Conservation (phyloP, 2,797 vertebrate genomes). For the Micrastur ruficollis region DNA sequence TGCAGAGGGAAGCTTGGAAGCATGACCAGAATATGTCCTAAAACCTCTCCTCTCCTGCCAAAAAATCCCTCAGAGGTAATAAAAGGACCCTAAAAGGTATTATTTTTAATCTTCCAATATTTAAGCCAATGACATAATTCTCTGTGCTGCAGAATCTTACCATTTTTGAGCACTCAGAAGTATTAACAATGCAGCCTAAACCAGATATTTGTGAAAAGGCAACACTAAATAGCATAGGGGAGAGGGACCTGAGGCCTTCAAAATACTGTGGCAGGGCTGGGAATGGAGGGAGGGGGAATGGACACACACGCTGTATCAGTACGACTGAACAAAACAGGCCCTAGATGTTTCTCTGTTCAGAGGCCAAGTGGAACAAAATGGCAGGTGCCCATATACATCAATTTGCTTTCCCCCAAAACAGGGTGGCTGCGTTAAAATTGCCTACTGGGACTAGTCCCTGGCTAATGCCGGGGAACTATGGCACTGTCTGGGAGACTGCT, state of each 20-base stretch:
- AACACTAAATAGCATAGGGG: background rate
- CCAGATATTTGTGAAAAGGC: slow-evolving; percentile 1
- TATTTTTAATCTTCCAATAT: slow-evolving; percentile 57
- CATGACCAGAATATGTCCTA: slow-evolving; percentile 59
- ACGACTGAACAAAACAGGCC: background rate
- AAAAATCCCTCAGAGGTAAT: slow-evolving; percentile 57
- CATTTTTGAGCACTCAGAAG: slow-evolving; percentile 36
- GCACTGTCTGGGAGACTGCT: background rate
- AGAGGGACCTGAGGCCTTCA: background rate
- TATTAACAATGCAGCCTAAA: slow-evolving; percentile 41
- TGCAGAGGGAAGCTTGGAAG: slow-evolving; percentile 62
- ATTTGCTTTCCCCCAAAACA: background rate
- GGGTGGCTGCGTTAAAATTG: background rate
- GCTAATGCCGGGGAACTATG: background rate
- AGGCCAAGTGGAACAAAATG: background rate
- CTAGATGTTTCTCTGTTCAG: background rate
- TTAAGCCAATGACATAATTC: slow-evolving; percentile 56
- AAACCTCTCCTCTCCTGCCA: slow-evolving; percentile 58
- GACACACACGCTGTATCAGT: background rate
- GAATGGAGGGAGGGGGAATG: background rate
- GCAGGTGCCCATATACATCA: background rate
- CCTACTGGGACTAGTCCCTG: background rate
- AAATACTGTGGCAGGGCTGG: background rate
- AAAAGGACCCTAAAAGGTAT: slow-evolving; percentile 62
- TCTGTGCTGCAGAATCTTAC: slow-evolving; percentile 22